Evolutionary conservation across 2,113 vertebrate genomes (phyloP), one percentile per base, ranked within the genome.

Genomic region (Panthera leo): DNA sequence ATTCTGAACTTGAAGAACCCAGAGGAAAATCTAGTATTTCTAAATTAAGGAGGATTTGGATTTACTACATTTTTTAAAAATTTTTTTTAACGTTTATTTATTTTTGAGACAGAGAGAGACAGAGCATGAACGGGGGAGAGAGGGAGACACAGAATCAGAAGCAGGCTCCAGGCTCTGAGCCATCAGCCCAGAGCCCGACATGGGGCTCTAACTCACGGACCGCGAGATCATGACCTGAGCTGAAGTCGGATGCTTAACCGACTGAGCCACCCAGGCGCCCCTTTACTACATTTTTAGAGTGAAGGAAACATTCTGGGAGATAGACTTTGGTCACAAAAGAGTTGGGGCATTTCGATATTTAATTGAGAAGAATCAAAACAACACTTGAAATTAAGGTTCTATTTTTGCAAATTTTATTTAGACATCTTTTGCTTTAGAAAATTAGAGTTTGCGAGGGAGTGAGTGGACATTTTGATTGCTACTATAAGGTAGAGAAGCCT

Each of bases 301-400:
- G 34, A 94, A 88, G 10, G 53, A 94, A 89, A 36, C 7, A 84
- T 68, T 85, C 3, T 23, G 3, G 25, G 39, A 84, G 25, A 48
- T 6, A 68, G 29, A 70, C 5, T 96, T 94, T 83, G 65, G 45
- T 73, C 8, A 67, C 25, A 25, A 75, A 87, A 70, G 78, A 92
- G 12, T n/a, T 79, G 75, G 27, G 34, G 25, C 36, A 42, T 85
- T 39, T 80, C 16, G 75, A 65, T 90, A 75, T 85, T 78, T 93
- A 91, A 53, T 61, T 79, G 48, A 89, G 61, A 92, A 68, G 86
- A 25, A 16, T 92, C 36, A 71, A 95, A 94, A 95, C 23, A 63
- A 4, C 53, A 58, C 67, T 73, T 90, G 67, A 73, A 79, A 90
- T 92, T 53, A 90, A 75, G 45, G 58, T 88, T 90, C 90, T 23